Conservation (phyloP, 2,888 invertebrate species). For the Xestia rhomboidea region DNA sequence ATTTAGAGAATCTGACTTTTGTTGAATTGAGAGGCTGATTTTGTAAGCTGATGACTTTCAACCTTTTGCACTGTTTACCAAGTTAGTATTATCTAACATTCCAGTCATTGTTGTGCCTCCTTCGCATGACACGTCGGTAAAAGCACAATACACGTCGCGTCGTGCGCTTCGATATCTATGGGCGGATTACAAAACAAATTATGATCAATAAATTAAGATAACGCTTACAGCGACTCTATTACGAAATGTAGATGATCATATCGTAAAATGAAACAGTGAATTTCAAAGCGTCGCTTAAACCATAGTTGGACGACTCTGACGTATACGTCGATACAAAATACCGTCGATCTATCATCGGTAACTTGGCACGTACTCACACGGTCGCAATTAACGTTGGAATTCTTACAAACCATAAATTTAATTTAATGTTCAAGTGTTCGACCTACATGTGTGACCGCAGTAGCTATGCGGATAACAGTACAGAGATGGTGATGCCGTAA, state of each 20-base stretch:
- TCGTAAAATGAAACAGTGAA: constrained; percentile 39
- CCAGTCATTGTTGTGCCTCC: constrained; percentile 32
- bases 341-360: constrained; percentile 48
- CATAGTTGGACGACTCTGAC: constrained; percentile 12
- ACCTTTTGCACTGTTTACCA: constrained; percentile 30
- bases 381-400: constrained; percentile 79
- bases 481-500: constrained; percentile 75
- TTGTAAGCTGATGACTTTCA: constrained; percentile 19
- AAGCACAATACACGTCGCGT: constrained; percentile 54
- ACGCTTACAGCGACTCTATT: constrained; percentile 42
- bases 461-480: constrained; percentile 86
- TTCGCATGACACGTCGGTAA: constrained; percentile 23
- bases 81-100: constrained; percentile 29
- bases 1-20: neutral
- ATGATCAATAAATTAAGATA: constrained; percentile 43
- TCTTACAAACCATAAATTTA: constrained; percentile 83
- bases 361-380: constrained; percentile 54
- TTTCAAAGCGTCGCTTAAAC: constrained; percentile 25
- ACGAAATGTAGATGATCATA: constrained; percentile 41
- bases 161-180: constrained; percentile 38
- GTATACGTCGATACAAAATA: constrained; percentile 29
- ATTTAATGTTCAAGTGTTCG: constrained; percentile 84
- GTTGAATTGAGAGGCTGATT: constrained; percentile 13
- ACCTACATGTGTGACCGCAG: constrained; percentile 85
- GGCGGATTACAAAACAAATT: constrained; percentile 45